Percentiles rank a stretch among this genome's conserved stretches.
phyloP scores from a whole-genome alignment of 2,888 invertebrate genomes.

The Standfussiana lucernea region DNA sequence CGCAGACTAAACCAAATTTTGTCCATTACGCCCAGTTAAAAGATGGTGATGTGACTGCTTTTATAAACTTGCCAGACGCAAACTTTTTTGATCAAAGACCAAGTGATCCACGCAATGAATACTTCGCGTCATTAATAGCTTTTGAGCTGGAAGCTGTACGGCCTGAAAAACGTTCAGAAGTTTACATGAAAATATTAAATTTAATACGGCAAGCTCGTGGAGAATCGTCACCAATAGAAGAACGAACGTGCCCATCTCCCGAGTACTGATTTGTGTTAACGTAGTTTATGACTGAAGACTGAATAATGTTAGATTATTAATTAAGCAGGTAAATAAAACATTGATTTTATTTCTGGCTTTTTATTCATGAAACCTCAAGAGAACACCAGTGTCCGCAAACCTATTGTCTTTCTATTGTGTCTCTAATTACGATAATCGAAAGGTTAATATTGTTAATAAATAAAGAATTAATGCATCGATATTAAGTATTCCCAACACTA shows the following conservation, averaged over 20 bases:
- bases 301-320: too few relatives aligned
- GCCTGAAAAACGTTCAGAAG: neutral
- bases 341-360: too few relatives aligned
- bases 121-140: conserved; percentile 25
- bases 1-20: conserved; percentile 17
- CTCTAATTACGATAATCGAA: too few relatives aligned
- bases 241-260: neutral
- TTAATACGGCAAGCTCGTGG: conserved; percentile 5
- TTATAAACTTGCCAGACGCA: conserved; percentile 12
- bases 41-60: conserved; percentile 23
- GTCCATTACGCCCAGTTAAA: neutral
- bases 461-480: too few relatives aligned
- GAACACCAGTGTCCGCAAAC: too few relatives aligned
- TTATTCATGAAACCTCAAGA: too few relatives aligned
- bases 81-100: conserved; percentile 25
- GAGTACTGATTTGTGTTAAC: too few relatives aligned
- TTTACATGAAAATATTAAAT: neutral
- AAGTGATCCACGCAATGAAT: conserved; percentile 19
- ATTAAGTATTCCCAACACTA: too few relatives aligned
- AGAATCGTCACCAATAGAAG: neutral
- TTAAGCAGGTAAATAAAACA: too few relatives aligned
- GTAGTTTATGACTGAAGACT: too few relatives aligned
- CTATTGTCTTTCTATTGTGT: too few relatives aligned
- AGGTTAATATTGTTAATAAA: too few relatives aligned
- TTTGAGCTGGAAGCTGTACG: conserved; percentile 23